Conservation (phyloP, 2,113 vertebrate species). For the Phyllostomus discolor region DNA sequence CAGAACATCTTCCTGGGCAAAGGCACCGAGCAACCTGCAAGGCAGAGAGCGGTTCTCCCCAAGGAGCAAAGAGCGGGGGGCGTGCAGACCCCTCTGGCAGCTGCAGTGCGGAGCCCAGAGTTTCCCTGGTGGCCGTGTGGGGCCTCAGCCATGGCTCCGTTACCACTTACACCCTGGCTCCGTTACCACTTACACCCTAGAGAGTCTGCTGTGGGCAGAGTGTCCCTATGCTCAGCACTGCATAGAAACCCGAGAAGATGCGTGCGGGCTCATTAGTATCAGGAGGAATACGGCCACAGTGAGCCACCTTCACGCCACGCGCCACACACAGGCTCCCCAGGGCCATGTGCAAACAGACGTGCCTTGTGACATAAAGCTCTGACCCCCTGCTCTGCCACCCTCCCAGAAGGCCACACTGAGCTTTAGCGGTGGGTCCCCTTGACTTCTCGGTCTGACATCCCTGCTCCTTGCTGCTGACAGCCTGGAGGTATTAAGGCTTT, state of each 20-base stretch:
- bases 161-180: neutral
- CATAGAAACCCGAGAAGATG: neutral
- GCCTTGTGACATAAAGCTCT: neutral
- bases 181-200: neutral
- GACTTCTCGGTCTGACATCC: neutral
- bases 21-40: neutral
- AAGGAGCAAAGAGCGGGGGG: neutral
- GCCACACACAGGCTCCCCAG: accelerated
- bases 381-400: neutral
- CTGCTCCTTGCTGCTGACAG: neutral
- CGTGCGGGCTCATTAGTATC: accelerated
- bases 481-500: no score
- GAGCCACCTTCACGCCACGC: accelerated
- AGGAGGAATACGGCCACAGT: neutral
- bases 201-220: neutral
- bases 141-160: neutral
- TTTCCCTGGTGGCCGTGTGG: accelerated
- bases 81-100: neutral
- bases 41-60: neutral
- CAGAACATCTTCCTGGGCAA: neutral
- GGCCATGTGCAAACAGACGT: neutral
- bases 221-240: no score
- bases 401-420: neutral
- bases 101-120: accelerated
- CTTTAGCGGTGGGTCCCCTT: neutral